Evolutionary conservation across 1,140 invertebrate species (phyloP).

Genomic region (Drosophila mayri): DNA sequence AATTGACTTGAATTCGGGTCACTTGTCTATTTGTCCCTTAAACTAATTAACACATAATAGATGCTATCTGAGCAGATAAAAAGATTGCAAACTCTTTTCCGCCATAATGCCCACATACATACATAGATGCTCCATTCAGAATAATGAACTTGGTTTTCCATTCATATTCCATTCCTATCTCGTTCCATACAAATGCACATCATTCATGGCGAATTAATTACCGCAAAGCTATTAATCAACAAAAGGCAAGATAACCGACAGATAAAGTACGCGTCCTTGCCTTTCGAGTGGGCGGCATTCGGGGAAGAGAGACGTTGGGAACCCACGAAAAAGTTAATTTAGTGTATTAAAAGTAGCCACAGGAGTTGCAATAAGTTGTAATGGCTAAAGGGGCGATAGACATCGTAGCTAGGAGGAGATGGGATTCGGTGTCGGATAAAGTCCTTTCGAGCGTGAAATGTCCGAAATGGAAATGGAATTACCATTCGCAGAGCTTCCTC

Average conservation of each 20-base stretch:
- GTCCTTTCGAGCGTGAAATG: conserved; percentile 71
- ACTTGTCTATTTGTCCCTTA: too few relatives aligned
- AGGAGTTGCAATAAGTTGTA: conserved; percentile 71
- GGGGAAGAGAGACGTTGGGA: not conserved
- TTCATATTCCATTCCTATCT: conserved; percentile 14
- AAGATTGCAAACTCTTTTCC: conserved; percentile 1
- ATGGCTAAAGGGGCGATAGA: conserved; percentile 63
- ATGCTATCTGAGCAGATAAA: not conserved
- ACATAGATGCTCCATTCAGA: not conserved
- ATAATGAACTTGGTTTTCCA: conserved; percentile 9
- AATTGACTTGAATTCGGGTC: not conserved
- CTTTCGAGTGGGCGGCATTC: conserved; percentile 28
- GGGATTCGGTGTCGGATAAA: conserved; percentile 13
- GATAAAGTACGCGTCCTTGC: conserved; percentile 61
- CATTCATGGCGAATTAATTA: conserved; percentile 77
- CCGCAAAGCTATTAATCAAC: conserved; percentile 76
- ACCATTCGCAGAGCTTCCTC: conserved; percentile 46
- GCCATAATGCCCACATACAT: not conserved
- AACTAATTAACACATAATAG: conserved; percentile 29
- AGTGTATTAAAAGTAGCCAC: conserved; percentile 79
- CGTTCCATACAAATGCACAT: conserved; percentile 43
- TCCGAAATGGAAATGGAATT: conserved; percentile 67
- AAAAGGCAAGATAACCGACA: conserved; percentile 66
- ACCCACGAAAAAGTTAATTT: conserved; percentile 69
- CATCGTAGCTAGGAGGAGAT: conserved; percentile 25